Conservation (phyloP, 2,797 vertebrate species). For the Coracias cyanogaster region DNA sequence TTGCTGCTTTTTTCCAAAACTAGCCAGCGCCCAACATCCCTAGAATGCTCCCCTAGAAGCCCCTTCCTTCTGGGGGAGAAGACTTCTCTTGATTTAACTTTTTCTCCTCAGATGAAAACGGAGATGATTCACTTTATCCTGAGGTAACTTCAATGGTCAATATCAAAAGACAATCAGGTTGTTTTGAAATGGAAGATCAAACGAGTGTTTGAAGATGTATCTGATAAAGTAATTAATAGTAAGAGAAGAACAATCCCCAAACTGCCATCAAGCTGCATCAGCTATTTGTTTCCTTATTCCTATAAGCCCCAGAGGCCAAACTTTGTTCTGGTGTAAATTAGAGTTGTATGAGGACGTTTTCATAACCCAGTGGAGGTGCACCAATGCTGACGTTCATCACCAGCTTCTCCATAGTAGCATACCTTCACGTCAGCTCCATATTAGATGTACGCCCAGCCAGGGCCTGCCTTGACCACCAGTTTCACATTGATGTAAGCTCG, state of each 20-base stretch:
- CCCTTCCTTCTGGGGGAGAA: neutral
- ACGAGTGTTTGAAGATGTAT: neutral
- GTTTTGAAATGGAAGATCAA: neutral
- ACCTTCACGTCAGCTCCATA: neutral
- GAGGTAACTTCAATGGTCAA: neutral
- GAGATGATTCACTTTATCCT: neutral
- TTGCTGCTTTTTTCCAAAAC: neutral
- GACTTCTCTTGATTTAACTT: neutral
- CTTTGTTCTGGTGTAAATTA: neutral
- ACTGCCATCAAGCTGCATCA: neutral
- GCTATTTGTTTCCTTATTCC: neutral
- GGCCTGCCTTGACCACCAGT: neutral
- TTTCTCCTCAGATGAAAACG: neutral
- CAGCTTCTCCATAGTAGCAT: neutral
- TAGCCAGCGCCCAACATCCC: neutral
- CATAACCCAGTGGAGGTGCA: neutral
- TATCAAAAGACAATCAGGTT: neutral
- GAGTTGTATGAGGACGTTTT: neutral
- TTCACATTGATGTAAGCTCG: neutral
- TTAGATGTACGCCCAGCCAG: neutral
- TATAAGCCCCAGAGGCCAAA: neutral
- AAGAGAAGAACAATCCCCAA: neutral
- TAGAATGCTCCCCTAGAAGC: neutral
- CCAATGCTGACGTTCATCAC: neutral
- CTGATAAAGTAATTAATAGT: neutral